A percentile compares a stretch with the other conserved stretches of the same genome.
phyloP scores from a whole-genome alignment of 2,797 vertebrate genomes.

The Champsocephalus esox region DNA sequence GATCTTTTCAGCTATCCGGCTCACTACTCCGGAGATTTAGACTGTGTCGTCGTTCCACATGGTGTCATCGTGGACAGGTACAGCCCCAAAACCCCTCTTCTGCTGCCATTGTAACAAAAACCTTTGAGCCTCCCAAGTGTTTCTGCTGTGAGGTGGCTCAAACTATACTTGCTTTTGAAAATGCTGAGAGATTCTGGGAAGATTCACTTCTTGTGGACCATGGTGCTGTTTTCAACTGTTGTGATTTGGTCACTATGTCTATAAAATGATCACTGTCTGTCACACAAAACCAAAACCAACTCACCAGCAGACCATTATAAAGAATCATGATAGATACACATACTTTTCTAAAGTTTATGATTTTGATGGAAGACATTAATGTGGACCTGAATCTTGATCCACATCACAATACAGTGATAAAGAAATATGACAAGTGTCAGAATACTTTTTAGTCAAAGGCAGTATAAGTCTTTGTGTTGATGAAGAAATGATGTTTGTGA shows the following conservation, averaged over 20 bases:
- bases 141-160: neutral
- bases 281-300: neutral
- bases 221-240: neutral
- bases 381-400: neutral
- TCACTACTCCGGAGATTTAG: conserved; percentile 91
- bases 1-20: conserved; percentile 91
- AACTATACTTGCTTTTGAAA: neutral
- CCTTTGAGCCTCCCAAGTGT: neutral
- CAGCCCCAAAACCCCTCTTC: neutral
- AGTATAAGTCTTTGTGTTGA: too few relatives aligned
- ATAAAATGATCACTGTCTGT: neutral
- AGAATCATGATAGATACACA: neutral
- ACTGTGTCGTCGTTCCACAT: conserved; percentile 91
- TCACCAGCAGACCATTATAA: neutral
- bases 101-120: neutral
- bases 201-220: neutral
- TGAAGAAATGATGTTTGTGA: neutral
- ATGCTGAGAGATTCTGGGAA: neutral
- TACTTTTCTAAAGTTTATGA: too few relatives aligned
- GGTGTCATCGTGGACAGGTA: conserved; percentile 95
- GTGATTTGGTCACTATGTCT: too few relatives aligned
- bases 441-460: neutral
- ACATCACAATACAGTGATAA: neutral
- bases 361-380: neutral
- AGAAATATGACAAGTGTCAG: neutral